phyloP scores from a whole-genome alignment of 2,797 vertebrate species.

The Pseudomugil gertrudae region DNA sequence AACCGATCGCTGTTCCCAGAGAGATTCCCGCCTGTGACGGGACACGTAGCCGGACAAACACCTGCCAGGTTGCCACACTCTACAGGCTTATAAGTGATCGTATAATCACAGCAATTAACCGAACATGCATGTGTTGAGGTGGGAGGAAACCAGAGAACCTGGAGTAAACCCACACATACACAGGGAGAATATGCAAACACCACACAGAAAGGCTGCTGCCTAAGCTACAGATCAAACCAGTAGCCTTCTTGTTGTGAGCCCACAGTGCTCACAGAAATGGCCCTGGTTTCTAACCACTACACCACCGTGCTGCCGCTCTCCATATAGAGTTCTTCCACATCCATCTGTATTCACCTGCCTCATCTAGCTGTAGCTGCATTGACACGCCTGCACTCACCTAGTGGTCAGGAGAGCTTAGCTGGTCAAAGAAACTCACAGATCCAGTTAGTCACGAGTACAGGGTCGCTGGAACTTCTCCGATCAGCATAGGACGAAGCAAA shows the following conservation, averaged over 20 bases:
- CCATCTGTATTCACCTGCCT: slow-evolving; percentile 47
- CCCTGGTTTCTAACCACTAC: no score
- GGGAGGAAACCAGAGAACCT: no score
- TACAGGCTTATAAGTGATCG: no score
- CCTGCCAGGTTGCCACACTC: slow-evolving; percentile 83
- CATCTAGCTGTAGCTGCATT: neutral
- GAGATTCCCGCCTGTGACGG: slow-evolving; percentile 82
- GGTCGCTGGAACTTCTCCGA: slow-evolving; percentile 87
- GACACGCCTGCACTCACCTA: slow-evolving; percentile 33
- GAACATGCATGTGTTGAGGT: no score
- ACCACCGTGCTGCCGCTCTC: no score
- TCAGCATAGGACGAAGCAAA: slow-evolving; percentile 89
- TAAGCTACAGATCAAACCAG: no score
- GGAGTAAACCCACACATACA: no score
- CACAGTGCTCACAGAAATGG: no score
- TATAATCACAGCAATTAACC: no score
- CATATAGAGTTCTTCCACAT: slow-evolving; percentile 81
- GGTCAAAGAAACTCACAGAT: slow-evolving; percentile 88
- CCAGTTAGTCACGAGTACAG: slow-evolving; percentile 90
- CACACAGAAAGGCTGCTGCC: no score
- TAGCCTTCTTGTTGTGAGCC: no score
- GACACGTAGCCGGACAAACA: slow-evolving; percentile 86
- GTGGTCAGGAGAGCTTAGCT: slow-evolving; percentile 87
- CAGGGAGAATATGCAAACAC: no score
- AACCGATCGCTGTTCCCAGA: slow-evolving; percentile 85